Conservation (phyloP, 2,797 vertebrate genomes). For the Eremophila alpestris region DNA sequence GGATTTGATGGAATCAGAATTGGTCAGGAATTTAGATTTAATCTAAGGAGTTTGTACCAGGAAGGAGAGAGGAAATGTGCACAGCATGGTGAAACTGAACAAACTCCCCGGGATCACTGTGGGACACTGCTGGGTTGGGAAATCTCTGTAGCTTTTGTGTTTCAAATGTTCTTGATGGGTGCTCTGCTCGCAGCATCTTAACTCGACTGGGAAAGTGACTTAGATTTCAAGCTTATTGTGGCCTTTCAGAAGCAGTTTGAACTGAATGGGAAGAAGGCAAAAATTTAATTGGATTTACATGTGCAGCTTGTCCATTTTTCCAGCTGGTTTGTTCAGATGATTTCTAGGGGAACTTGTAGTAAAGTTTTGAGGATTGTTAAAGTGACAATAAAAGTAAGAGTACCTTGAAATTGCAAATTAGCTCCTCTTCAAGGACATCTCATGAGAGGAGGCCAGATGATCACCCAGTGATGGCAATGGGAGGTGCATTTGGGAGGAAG, state of each 20-base stretch:
- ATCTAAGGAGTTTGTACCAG: background rate
- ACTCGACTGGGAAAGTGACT: background rate
- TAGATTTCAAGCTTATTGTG: background rate
- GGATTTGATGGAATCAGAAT: background rate
- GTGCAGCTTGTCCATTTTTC: background rate
- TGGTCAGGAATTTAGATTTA: background rate
- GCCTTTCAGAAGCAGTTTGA: background rate
- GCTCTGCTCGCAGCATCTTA: background rate
- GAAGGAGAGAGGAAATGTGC: background rate
- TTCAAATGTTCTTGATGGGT: background rate
- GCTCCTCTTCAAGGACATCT: background rate
- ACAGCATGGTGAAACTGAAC: rapidly evolving
- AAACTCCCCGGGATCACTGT: background rate
- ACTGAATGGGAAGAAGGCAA: background rate
- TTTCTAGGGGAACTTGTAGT: background rate
- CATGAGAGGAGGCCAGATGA: background rate
- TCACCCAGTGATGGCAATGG: background rate
- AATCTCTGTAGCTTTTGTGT: background rate
- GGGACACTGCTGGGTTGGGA: background rate
- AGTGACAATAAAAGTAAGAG: background rate
- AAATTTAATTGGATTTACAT: background rate
- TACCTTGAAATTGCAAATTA: background rate
- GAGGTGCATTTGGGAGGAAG: background rate
- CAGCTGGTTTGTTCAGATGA: background rate
- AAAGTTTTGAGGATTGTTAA: background rate